Conservation (phyloP, 2,797 vertebrate genomes). For the Arctocebus calabarensis region DNA sequence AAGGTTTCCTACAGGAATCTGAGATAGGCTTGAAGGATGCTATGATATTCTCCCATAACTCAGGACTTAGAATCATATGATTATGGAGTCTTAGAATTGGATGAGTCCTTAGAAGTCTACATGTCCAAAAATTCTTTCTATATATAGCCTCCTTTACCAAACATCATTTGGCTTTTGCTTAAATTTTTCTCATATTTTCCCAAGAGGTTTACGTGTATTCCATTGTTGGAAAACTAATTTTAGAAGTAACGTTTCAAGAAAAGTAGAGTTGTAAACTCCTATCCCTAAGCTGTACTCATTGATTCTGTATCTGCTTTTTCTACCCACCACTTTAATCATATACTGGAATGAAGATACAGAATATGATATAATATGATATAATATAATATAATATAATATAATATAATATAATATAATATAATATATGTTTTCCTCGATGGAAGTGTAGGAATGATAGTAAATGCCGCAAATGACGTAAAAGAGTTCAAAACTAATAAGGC, state of each 20-base stretch:
- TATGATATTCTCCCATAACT: neutral
- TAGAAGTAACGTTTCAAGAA: conserved; percentile 11
- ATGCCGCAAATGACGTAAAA: neutral
- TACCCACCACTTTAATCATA: neutral
- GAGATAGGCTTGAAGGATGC: neutral
- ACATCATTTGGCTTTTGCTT: neutral
- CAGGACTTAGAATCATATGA: neutral
- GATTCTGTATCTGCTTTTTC: neutral
- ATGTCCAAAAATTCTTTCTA: neutral
- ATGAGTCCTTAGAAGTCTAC: neutral
- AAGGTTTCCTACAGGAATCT: neutral
- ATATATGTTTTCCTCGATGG: neutral
- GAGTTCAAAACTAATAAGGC: neutral
- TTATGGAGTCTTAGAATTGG: neutral
- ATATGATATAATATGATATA: too few relatives aligned
- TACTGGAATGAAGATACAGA: neutral
- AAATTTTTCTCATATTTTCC: conserved; percentile 9
- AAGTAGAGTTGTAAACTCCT: neutral
- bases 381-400: too few relatives aligned
- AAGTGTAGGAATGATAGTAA: neutral
- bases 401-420: too few relatives aligned
- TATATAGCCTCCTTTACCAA: neutral
- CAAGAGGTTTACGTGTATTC: neutral
- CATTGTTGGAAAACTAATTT: neutral
- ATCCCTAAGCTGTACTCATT: neutral